Evolutionary conservation across 2,113 vertebrate species (phyloP), one percentile per base, ranked within the genome.

Genomic region (Callospermophilus lateralis): DNA sequence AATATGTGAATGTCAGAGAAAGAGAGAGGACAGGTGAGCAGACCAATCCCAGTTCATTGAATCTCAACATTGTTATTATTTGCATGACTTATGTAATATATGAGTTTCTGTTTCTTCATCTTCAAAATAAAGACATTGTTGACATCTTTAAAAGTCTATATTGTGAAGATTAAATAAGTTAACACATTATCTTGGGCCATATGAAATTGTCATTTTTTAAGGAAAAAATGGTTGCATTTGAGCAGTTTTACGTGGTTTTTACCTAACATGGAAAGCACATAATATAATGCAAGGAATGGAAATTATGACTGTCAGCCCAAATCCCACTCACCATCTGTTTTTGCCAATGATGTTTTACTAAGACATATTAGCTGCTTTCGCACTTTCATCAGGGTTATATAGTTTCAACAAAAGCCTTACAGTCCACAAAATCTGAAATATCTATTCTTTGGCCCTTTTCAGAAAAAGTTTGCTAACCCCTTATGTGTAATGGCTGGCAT

Each of bases 401-500:
- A 77, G 26, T 85, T 95, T 55, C 37, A 83, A 79, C 55, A 95
- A 89, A 90, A 90, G 55, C 7, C 12, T 53, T 70, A 24, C 76
- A 37, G 45, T 6, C 67, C 61, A 80, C 42, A 96, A 65, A 93
- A 37, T 42, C 74, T 97, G 39, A 95, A 96, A 84, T 96, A 89
- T 58, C 78, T 86, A 48, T 53, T 79, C 0, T 83, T 65, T 92
- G 87, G 26, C n/a, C 37, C 65, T 97, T 96, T 92, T 80, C 45
- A 86, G 87, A 85, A 88, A 95, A 95, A 78, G 34, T 95, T 93
- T 95, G n/a, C 68, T 67, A 96, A 90, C 17, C 51, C 5, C 68
- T 92, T 30, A 55, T 96, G 84, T 80, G 84, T 84, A 94, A 81
- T 68, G 9, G 77, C 83, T 97, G 97, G 88, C 73, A 95, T 97